These are phyloP conservation scores for Coryphaenoides rupestris DNA, from an alignment of 2,113 vertebrate species.

Conservation along the genomic window DNA sequence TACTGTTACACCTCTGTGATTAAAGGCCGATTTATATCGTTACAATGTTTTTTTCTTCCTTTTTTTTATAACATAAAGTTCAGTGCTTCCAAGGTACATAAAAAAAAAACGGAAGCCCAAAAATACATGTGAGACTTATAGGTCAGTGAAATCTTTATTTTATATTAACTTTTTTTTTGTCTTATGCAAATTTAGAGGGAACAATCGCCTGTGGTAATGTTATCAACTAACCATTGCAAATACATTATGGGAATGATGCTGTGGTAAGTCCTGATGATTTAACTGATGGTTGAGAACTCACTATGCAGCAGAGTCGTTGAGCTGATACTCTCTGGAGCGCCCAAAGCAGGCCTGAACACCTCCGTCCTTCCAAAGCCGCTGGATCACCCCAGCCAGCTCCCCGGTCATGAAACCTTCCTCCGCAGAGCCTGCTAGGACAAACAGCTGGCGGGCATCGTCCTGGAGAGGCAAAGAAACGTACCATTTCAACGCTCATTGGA, in stretches of 20 bases:
- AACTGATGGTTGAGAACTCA: slow-evolving; percentile 76
- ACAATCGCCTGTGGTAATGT: neutral
- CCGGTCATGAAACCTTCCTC: slow-evolving; percentile 96
- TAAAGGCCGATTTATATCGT: too few species aligned
- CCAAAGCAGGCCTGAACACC: slow-evolving; percentile 94
- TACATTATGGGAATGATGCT: too few species aligned
- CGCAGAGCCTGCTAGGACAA: slow-evolving; percentile 88
- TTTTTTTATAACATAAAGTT: neutral
- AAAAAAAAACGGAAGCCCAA: neutral
- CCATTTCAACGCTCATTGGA: too few species aligned
- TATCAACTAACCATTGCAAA: too few species aligned
- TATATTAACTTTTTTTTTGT: slow-evolving; percentile 1
- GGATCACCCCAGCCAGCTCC: slow-evolving; percentile 92
- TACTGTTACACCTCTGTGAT: too few species aligned
- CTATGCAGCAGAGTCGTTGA: slow-evolving; percentile 98
- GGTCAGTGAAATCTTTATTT: neutral
- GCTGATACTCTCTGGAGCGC: slow-evolving; percentile 96
- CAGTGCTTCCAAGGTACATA: neutral
- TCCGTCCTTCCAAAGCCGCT: slow-evolving; percentile 92
- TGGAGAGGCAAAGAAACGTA: slow-evolving; percentile 47
- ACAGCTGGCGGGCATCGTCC: slow-evolving; percentile 96
- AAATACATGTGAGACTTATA: neutral
- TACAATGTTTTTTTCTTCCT: too few species aligned
- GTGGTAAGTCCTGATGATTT: too few species aligned
- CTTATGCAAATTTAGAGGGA: neutral